Evolutionary conservation across 2,888 invertebrate species (phyloP).

Genomic region (Heliconius charithonia): DNA sequence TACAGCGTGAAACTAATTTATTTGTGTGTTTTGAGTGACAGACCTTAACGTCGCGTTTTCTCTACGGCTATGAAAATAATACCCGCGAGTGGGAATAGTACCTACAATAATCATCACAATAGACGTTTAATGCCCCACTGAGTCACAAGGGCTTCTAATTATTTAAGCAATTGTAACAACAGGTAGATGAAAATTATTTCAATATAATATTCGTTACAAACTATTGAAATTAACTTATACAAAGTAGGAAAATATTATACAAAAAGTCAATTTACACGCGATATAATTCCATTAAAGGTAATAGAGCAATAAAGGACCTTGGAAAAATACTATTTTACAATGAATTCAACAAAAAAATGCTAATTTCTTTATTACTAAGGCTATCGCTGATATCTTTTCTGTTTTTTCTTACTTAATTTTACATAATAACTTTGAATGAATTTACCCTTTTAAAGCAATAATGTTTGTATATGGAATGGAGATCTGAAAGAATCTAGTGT

Average conservation of each 20-base stretch:
- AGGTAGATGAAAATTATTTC: not conserved
- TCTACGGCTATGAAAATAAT: not conserved
- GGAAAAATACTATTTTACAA: not conserved
- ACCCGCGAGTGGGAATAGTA: not conserved
- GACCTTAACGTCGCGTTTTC: not conserved
- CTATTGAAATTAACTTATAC: not conserved
- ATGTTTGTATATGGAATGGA: no score
- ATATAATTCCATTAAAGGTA: conserved; percentile 5
- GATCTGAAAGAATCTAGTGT: no score
- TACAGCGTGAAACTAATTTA: no score
- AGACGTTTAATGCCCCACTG: not conserved
- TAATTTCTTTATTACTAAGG: not conserved
- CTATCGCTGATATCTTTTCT: not conserved
- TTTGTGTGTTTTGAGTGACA: not conserved
- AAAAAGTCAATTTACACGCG: conserved; percentile 5
- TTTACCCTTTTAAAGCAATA: not conserved
- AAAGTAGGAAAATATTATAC: not conserved
- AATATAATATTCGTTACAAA: not conserved
- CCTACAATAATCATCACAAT: not conserved
- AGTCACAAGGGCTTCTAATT: not conserved
- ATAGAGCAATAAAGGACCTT: not conserved
- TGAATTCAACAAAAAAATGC: not conserved
- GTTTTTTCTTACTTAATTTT: not conserved
- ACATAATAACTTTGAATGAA: no score
- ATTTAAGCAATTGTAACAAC: not conserved